Percentiles rank a stretch among this genome's conserved stretches.
Conservation (phyloP, 64 coral and sea anemone species). For the Trachythela sp. region DNA sequence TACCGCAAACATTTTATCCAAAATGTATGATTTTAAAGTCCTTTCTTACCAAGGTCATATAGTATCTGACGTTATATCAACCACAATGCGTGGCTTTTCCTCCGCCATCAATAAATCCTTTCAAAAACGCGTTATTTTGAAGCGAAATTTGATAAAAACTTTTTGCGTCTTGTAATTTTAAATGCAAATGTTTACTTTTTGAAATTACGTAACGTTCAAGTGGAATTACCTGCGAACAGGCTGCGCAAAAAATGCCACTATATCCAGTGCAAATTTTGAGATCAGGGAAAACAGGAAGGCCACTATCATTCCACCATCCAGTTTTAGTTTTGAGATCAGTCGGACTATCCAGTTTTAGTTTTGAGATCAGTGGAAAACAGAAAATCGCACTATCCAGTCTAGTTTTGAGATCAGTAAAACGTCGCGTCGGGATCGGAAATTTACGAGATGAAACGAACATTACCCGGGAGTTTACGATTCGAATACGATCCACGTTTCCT, state of each 20-base stretch:
- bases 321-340: too few relatives aligned
- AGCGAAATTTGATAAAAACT: not conserved
- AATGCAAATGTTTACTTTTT: not conserved
- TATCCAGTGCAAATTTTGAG: not conserved
- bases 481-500: too few relatives aligned
- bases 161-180: not conserved
- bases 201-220: not conserved
- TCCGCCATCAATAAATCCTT: conserved; percentile 38
- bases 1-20: not conserved
- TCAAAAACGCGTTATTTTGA: not conserved
- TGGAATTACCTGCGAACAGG: not conserved
- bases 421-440: too few relatives aligned
- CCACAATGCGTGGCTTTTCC: conserved; percentile 42
- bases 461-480: too few relatives aligned
- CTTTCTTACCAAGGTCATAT: conserved; percentile 65
- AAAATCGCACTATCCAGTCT: too few relatives aligned
- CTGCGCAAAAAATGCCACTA: too few relatives aligned
- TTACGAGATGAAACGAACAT: too few relatives aligned
- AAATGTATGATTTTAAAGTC: not conserved
- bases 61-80: conserved; percentile 57
- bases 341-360: not conserved
- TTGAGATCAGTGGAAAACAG: not conserved
- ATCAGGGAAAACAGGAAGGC: not conserved
- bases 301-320: too few relatives aligned
- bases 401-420: not conserved